These are phyloP conservation scores for Onychorhynchus coronatus DNA, from an alignment of 2,113 vertebrate genomes.

Conservation along the genomic window DNA sequence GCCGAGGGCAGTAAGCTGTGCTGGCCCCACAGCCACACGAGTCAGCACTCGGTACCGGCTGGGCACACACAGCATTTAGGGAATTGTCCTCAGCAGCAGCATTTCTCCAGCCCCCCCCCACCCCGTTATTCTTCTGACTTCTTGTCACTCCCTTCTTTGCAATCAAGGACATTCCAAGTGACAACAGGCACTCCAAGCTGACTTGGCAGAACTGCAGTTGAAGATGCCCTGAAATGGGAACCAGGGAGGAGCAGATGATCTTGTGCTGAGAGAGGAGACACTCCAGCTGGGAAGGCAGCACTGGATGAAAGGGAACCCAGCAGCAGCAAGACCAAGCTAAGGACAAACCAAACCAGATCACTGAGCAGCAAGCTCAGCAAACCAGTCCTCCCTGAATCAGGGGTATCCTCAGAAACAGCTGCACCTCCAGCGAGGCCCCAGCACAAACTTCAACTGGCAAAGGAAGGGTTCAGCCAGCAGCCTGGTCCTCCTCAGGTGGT, in stretches of 20 bases:
- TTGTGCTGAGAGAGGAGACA: background rate
- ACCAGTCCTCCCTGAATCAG: background rate
- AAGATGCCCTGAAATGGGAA: background rate
- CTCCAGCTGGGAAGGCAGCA: background rate
- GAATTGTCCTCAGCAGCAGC: background rate
- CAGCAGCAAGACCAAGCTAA: background rate
- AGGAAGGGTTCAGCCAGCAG: background rate
- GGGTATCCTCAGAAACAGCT: background rate
- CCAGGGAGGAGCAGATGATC: background rate
- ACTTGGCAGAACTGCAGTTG: background rate
- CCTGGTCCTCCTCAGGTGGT: background rate
- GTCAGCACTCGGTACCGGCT: accelerated
- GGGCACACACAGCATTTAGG: background rate
- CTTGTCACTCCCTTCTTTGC: background rate
- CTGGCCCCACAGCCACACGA: background rate
- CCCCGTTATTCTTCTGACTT: background rate
- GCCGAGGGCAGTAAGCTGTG: background rate
- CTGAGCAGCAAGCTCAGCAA: background rate
- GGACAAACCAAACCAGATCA: background rate
- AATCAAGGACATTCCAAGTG: background rate
- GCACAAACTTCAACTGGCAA: background rate
- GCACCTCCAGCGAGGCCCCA: accelerated
- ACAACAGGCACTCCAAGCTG: background rate
- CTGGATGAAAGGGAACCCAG: background rate
- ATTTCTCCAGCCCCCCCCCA: background rate